Evolutionary conservation across 2,113 vertebrate genomes (phyloP).

Genomic region (Falco punctatus): DNA sequence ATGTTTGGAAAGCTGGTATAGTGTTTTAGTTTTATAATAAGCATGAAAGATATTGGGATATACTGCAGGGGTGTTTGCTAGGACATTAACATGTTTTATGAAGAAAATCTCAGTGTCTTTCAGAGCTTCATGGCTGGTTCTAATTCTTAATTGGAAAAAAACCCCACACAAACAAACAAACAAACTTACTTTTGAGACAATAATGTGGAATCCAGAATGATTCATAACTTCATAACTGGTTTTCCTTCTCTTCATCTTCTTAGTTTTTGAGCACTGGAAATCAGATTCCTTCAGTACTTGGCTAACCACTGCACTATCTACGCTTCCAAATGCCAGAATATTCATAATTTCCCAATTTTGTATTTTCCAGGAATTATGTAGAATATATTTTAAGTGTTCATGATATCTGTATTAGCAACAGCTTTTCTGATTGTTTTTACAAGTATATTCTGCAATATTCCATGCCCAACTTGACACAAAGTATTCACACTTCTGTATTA

Average conservation of each 20-base stretch:
- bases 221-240: neutral
- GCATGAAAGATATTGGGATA: neutral
- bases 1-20: neutral
- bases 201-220: neutral
- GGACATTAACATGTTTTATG: neutral
- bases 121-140: neutral
- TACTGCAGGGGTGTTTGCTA: neutral
- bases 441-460: neutral
- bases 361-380: neutral
- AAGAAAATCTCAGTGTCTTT: neutral
- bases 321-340: neutral
- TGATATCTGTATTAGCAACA: neutral
- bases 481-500: neutral
- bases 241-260: neutral
- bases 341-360: neutral
- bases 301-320: neutral
- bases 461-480: neutral
- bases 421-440: neutral
- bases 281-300: neutral
- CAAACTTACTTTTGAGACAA: neutral
- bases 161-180: accelerated
- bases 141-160: neutral
- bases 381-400: neutral
- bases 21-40: neutral
- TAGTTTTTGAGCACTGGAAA: neutral